These are phyloP conservation scores for Chloebia gouldiae DNA, from an alignment of 2,113 vertebrate species.

Conservation along the genomic window DNA sequence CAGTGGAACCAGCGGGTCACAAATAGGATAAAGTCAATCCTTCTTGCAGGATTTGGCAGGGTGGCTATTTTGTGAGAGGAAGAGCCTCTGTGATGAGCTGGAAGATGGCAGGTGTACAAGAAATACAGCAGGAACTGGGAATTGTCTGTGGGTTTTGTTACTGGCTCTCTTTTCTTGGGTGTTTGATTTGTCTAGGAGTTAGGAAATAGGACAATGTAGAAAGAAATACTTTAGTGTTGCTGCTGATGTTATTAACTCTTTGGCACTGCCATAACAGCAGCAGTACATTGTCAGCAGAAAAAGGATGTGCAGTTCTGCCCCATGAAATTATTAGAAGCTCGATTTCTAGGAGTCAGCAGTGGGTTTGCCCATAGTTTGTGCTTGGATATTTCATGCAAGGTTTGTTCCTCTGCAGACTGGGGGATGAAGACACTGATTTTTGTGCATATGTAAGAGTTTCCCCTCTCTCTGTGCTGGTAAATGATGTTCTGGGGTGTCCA, in stretches of 20 bases:
- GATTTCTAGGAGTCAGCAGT: neutral
- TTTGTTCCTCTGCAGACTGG: neutral
- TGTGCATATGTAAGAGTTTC: neutral
- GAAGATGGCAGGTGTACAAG: conserved; percentile 63
- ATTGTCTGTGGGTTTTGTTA: conserved; percentile 17
- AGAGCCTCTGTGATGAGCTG: conserved; percentile 59
- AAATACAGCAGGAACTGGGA: conserved; percentile 33
- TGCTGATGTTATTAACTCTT: conserved; percentile 1
- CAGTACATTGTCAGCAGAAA: neutral
- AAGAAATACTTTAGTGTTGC: neutral
- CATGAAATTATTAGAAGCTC: neutral
- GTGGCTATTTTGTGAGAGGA: conserved; percentile 27
- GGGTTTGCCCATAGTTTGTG: neutral
- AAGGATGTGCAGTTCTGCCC: neutral
- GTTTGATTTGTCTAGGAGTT: conserved; percentile 14
- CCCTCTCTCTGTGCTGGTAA: neutral
- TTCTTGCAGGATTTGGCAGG: conserved; percentile 40
- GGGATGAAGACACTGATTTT: neutral
- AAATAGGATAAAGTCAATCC: neutral
- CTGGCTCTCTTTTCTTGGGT: conserved; percentile 8
- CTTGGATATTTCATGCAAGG: neutral
- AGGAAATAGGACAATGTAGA: neutral
- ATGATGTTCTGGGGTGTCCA: neutral
- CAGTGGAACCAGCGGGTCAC: neutral
- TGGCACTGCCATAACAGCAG: neutral